Conservation (phyloP, 2,797 vertebrate genomes). For the Sebastes cheni region DNA sequence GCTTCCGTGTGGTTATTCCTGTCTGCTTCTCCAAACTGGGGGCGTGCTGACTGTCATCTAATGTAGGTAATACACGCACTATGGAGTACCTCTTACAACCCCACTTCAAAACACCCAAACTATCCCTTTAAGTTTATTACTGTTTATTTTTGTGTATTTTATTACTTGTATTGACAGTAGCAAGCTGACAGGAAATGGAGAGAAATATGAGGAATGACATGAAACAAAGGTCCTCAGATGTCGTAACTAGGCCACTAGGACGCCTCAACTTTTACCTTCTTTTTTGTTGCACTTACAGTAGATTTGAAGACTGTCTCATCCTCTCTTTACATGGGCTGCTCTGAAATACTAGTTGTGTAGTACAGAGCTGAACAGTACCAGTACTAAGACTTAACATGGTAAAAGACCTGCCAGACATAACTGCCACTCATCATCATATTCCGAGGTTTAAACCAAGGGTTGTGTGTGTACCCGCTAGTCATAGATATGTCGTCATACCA, state of each 20-base stretch:
- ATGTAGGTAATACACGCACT: too few species aligned
- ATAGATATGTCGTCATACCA: constrained; percentile 15
- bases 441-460: not conserved
- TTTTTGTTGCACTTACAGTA: not conserved
- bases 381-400: not conserved
- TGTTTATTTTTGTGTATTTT: not conserved
- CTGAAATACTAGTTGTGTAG: not conserved
- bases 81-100: too few species aligned
- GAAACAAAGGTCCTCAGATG: not conserved
- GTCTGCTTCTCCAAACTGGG: too few species aligned
- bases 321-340: not conserved
- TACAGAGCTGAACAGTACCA: not conserved
- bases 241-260: not conserved
- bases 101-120: too few species aligned
- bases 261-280: not conserved
- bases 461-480: not conserved
- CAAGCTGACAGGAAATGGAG: not conserved
- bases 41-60: too few species aligned
- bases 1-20: too few species aligned
- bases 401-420: not conserved
- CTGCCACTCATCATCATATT: constrained; percentile 8
- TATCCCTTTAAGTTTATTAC: too few species aligned
- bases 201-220: not conserved
- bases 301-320: not conserved
- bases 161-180: not conserved